These are phyloP conservation scores for Calyptomena viridis DNA, from an alignment of 2,113 vertebrate species.

Conservation along the genomic window DNA sequence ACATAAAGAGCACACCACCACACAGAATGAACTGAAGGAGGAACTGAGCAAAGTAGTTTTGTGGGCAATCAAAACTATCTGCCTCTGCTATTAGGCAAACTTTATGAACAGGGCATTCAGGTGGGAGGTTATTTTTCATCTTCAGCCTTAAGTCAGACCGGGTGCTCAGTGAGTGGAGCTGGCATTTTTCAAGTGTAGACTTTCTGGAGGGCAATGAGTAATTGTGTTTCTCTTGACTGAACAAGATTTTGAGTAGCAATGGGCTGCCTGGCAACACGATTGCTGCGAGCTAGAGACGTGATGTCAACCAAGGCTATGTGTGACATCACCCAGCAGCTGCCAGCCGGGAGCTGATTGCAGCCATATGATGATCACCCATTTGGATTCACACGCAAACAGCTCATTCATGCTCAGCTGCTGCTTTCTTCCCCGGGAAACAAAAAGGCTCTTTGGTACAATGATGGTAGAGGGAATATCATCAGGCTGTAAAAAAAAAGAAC, in stretches of 20 bases:
- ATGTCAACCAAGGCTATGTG: not conserved
- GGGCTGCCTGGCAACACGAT: not conserved
- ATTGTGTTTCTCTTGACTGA: not conserved
- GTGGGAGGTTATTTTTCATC: not conserved
- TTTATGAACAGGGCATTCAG: not conserved
- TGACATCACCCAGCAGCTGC: slow-evolving; percentile 48
- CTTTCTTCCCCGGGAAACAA: not conserved
- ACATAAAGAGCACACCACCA: too few species aligned
- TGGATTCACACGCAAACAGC: not conserved
- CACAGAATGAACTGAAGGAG: not conserved
- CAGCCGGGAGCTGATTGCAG: not conserved
- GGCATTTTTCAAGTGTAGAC: not conserved
- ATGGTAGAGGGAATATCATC: not conserved
- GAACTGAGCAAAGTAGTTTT: not conserved
- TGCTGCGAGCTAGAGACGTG: not conserved
- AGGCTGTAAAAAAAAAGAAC: not conserved
- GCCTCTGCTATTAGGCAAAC: not conserved
- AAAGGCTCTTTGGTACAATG: not conserved
- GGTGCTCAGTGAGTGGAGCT: not conserved
- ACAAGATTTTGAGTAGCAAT: not conserved
- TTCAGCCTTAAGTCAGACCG: not conserved
- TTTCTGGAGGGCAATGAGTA: not conserved
- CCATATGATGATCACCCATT: not conserved
- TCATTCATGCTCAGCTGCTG: slow-evolving; percentile 28
- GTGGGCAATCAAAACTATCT: not conserved